Conservation (phyloP, 2,888 invertebrate species). For the Spodoptera littoralis region DNA sequence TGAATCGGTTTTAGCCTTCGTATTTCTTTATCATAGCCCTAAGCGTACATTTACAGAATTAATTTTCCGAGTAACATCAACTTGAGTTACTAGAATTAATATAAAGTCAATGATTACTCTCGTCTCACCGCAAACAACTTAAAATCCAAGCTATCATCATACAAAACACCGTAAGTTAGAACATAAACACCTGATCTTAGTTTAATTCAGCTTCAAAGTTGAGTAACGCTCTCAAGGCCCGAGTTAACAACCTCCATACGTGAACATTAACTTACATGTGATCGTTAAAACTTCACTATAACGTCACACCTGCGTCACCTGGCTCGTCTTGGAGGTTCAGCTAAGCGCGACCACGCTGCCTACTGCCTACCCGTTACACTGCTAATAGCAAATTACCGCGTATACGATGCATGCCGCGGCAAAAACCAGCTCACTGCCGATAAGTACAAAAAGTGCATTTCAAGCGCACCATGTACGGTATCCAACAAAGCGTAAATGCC, state of each 20-base stretch:
- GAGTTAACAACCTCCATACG: constrained; percentile 47
- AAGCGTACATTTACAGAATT: not conserved
- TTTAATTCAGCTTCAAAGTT: constrained; percentile 41
- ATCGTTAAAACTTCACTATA: constrained; percentile 48
- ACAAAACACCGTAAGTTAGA: constrained; percentile 25
- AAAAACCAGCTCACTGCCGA: constrained; percentile 63
- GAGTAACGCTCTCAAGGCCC: constrained; percentile 28
- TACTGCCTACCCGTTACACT: constrained; percentile 69
- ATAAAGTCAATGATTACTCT: constrained; percentile 3
- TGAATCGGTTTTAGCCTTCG: constrained; percentile 14
- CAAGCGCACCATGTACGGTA: constrained; percentile 77
- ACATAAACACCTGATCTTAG: constrained; percentile 46
- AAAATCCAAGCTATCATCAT: constrained; percentile 10
- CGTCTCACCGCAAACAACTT: constrained; percentile 4
- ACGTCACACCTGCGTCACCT: constrained; percentile 49
- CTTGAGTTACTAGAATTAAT: constrained; percentile 6
- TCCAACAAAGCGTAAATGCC: constrained; percentile 86
- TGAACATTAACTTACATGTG: constrained; percentile 48
- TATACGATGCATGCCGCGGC: constrained; percentile 60
- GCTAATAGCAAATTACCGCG: constrained; percentile 67
- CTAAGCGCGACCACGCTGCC: constrained; percentile 58
- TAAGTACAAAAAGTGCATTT: constrained; percentile 77
- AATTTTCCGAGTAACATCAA: constrained; percentile 14
- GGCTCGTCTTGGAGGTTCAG: constrained; percentile 47
- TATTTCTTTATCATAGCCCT: constrained; percentile 7